Evolutionary conservation across 1,140 invertebrate genomes (phyloP).

Genomic region (Spodoptera litura): DNA sequence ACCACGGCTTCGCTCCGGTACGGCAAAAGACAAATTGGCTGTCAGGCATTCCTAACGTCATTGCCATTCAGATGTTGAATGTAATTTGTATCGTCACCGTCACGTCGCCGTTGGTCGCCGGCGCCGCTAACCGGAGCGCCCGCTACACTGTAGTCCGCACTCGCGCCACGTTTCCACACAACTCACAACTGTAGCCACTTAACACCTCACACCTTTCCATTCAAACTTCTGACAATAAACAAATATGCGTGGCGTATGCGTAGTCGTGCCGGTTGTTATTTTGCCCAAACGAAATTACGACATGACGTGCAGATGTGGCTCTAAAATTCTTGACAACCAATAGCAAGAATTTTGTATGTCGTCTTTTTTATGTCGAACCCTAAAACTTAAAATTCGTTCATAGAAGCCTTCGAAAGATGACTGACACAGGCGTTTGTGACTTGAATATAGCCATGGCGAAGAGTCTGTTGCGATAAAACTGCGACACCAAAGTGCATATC

Average conservation of each 20-base stretch:
- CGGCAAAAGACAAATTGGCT: constrained; percentile 58
- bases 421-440: constrained; percentile 3
- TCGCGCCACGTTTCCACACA: constrained; percentile 50
- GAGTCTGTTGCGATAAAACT: constrained; percentile 21
- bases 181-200: constrained; percentile 52
- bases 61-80: constrained; percentile 61
- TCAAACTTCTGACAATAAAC: constrained; percentile 44
- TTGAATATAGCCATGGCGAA: constrained; percentile 15
- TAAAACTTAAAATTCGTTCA: not conserved
- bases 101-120: constrained; percentile 16
- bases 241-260: constrained; percentile 31
- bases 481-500: constrained; percentile 24
- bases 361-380: not conserved
- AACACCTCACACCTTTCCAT: constrained; percentile 52
- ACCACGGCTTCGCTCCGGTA: constrained; percentile 3
- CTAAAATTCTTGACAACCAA: not conserved
- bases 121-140: constrained; percentile 46
- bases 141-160: constrained; percentile 4
- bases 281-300: constrained; percentile 18
- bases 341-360: not conserved
- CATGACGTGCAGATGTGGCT: constrained; percentile 13
- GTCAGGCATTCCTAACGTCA: constrained; percentile 60
- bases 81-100: constrained; percentile 62
- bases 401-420: constrained; percentile 3
- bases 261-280: not conserved